Conservation (phyloP, 2,888 invertebrate genomes). For the Herminia tarsipennalis region DNA sequence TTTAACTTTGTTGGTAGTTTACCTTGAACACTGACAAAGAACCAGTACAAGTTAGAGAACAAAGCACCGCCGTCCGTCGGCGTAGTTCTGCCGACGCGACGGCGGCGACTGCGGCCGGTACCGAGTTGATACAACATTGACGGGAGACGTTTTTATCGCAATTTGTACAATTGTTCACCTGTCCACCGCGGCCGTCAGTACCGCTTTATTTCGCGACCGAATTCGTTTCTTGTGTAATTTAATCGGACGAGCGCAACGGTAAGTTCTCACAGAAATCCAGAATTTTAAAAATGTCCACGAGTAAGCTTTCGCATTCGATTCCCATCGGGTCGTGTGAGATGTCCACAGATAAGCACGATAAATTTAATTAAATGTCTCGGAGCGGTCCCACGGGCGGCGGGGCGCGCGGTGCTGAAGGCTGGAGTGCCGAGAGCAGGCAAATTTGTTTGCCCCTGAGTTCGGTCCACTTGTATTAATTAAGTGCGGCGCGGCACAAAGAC, state of each 20-base stretch:
- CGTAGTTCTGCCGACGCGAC: not conserved
- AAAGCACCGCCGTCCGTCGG: not conserved
- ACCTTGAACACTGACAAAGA: too few relatives aligned
- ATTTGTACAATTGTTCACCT: conserved; percentile 60
- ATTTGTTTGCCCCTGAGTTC: conserved; percentile 71
- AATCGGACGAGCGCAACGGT: conserved; percentile 37
- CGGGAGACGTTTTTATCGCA: conserved; percentile 57
- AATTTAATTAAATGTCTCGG: conserved; percentile 79
- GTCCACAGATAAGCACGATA: conserved; percentile 77
- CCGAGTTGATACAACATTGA: conserved; percentile 48
- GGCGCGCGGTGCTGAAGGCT: conserved; percentile 29
- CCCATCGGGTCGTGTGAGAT: conserved; percentile 71
- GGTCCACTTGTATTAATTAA: conserved; percentile 71
- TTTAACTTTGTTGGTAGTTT: too few relatives aligned
- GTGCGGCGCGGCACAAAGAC: conserved; percentile 61
- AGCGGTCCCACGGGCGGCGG: conserved; percentile 45
- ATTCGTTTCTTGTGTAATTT: conserved; percentile 49
- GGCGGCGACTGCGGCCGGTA: conserved; percentile 21
- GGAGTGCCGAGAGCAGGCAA: conserved; percentile 56
- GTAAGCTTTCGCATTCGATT: conserved; percentile 66
- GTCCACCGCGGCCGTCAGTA: conserved; percentile 37
- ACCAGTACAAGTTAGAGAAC: not conserved
- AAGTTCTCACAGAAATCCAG: conserved; percentile 67
- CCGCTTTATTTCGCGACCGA: conserved; percentile 50
- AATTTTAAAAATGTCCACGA: conserved; percentile 68